Base-by-base conservation (phyloP, 2,113 vertebrate genomes). In the Myocastor coypus region DNA sequence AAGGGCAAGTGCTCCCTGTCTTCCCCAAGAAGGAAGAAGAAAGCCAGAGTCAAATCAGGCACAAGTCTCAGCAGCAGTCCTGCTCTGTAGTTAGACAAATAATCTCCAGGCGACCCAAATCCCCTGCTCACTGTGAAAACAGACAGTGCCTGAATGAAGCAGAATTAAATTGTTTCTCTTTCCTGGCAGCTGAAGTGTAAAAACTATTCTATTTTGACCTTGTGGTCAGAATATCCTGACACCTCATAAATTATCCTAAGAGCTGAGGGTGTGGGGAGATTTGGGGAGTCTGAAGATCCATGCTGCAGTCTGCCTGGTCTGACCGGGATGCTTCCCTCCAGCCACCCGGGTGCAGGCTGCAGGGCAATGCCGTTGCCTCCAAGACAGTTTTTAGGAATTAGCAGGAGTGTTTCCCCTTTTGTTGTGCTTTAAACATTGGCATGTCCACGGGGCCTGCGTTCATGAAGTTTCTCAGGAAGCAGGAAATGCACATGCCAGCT, bases 191-290 rank as follows among this genome's bases (percentile, higher is more conserved):
- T 98, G 98, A 98, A 98, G 98, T 98, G 98, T 98, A 98, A 98
- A 98, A 98, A 95, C 14, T 9, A 14, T 97, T 98, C 98, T 66
- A 6, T 97, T 97, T 98, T 93, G 98, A 97, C 97, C 98, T 97
- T 97, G 98, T 97, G 98, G 98, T 98, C 46, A 89, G 98, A 98
- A 97, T 98, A 97, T 97, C 97, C 98, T 98, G 98, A 99, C 98
- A 99, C 98, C 98, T 98, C 98, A 98, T 99, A 98, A 98, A 98
- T 98, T 98, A 98, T 98, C 97, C 85, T 73, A 96, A 97, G 98
- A 97, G 98, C 92, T 5, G 86, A 93, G 81, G 71, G 83, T 83
- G 32, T 13, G 0, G 16, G 97, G 97, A 90, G 94, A 87, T 95
- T 96, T 96, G 87, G 92, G 95, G 87, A 96, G 98, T 97, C 95